phyloP scores from a whole-genome alignment of 2,113 vertebrate species.

The Callospermophilus lateralis region DNA sequence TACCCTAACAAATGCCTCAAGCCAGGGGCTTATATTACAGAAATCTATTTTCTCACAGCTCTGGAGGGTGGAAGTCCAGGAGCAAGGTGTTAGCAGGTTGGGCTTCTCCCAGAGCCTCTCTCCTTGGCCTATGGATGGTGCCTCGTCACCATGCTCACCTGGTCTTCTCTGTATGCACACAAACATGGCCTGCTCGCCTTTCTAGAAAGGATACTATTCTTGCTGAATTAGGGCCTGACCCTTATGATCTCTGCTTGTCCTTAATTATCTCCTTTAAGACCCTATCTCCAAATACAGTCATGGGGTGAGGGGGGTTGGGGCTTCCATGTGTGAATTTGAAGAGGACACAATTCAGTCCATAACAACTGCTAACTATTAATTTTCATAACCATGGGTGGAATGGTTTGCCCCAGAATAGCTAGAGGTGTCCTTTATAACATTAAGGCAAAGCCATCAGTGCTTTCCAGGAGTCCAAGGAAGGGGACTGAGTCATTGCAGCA shows the following conservation, averaged over 20 bases:
- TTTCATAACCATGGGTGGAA: background rate
- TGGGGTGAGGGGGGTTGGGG: background rate
- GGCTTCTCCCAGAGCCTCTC: background rate
- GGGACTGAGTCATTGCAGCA: rapidly evolving
- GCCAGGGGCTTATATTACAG: background rate
- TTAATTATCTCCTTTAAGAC: background rate
- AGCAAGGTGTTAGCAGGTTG: background rate
- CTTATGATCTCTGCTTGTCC: background rate
- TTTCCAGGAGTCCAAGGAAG: background rate
- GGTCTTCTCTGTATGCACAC: background rate
- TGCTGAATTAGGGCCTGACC: background rate
- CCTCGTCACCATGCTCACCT: background rate
- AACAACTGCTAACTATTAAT: background rate
- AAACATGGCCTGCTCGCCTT: background rate
- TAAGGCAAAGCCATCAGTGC: background rate
- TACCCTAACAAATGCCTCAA: background rate
- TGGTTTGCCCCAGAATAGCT: background rate
- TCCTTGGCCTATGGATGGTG: background rate
- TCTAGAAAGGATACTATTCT: background rate
- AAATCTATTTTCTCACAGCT: background rate
- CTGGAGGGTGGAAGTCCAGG: background rate
- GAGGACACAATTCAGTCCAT: background rate
- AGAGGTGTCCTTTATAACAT: background rate
- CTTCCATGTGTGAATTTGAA: background rate
- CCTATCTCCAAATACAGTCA: background rate